Evolutionary conservation across 2,797 vertebrate species (phyloP).

Genomic region (Mycteria americana): DNA sequence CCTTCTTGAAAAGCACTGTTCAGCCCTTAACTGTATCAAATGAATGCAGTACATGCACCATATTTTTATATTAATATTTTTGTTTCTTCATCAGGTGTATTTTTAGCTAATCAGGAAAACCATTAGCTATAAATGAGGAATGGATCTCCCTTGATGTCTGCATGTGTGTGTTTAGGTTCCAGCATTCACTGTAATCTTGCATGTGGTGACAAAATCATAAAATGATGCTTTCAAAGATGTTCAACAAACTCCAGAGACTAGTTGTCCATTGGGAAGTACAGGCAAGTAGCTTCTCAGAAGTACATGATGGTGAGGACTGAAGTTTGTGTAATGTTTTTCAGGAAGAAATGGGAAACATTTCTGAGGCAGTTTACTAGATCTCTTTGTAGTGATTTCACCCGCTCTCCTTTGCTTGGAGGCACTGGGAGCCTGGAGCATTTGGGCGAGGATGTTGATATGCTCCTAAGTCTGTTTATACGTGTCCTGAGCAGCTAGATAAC

Average conservation of each 20-base stretch:
- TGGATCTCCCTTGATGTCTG: not conserved
- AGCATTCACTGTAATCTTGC: not conserved
- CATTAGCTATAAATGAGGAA: not conserved
- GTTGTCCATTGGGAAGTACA: not conserved
- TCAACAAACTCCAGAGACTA: not conserved
- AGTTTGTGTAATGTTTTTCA: not conserved
- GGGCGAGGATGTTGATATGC: not conserved
- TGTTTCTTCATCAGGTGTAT: not conserved
- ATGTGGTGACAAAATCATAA: not conserved
- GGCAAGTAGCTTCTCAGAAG: not conserved
- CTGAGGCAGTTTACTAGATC: not conserved
- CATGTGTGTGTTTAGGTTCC: not conserved
- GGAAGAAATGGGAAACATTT: not conserved
- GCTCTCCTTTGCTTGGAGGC: not conserved
- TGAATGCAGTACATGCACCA: not conserved
- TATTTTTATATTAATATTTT: not conserved
- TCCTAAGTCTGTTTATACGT: not conserved
- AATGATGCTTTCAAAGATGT: not conserved
- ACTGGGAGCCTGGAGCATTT: not conserved
- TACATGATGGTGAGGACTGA: not conserved
- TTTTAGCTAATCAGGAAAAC: not conserved
- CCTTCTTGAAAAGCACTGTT: not conserved
- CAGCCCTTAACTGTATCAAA: not conserved
- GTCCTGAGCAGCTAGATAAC: not conserved
- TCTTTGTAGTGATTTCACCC: not conserved